Conservation (phyloP, 2,888 invertebrate species). For the Eupithecia vulgata region DNA sequence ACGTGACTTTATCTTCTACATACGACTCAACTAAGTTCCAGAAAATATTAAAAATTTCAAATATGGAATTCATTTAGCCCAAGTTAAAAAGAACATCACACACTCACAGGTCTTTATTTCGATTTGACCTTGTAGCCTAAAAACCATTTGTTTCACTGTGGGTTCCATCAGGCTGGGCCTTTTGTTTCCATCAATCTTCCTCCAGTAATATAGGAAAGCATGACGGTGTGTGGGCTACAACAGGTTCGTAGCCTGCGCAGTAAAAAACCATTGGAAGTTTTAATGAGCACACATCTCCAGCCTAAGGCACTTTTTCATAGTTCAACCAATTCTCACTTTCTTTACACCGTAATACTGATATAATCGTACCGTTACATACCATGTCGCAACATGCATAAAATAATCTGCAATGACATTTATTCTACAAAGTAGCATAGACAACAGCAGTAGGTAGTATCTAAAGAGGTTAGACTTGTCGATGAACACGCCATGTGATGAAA, state of each 20-base stretch:
- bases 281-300: slow-evolving; percentile 58
- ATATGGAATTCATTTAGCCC: background rate
- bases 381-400: slow-evolving; percentile 63
- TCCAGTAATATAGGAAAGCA: slow-evolving; percentile 37
- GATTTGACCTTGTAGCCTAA: slow-evolving; percentile 33
- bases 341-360: slow-evolving; percentile 68
- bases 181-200: slow-evolving; percentile 45
- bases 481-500: background rate
- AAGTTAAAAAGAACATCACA: background rate
- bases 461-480: slow-evolving; percentile 6
- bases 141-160: slow-evolving; percentile 34
- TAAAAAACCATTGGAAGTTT: slow-evolving; percentile 65
- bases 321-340: slow-evolving; percentile 70
- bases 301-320: slow-evolving; percentile 54
- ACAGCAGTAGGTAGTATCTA: slow-evolving; percentile 39
- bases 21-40: background rate
- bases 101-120: slow-evolving; percentile 18
- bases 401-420: slow-evolving; percentile 70
- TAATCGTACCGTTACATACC: slow-evolving; percentile 59
- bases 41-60: background rate
- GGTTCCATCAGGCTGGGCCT: slow-evolving; percentile 34
- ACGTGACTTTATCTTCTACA: background rate
- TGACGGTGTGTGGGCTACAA: slow-evolving; percentile 66
- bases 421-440: slow-evolving; percentile 61
- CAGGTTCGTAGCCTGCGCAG: slow-evolving; percentile 65